Evolutionary conservation across 2,888 invertebrate genomes (phyloP).

Genomic region (Pristionchus maxplancki): DNA sequence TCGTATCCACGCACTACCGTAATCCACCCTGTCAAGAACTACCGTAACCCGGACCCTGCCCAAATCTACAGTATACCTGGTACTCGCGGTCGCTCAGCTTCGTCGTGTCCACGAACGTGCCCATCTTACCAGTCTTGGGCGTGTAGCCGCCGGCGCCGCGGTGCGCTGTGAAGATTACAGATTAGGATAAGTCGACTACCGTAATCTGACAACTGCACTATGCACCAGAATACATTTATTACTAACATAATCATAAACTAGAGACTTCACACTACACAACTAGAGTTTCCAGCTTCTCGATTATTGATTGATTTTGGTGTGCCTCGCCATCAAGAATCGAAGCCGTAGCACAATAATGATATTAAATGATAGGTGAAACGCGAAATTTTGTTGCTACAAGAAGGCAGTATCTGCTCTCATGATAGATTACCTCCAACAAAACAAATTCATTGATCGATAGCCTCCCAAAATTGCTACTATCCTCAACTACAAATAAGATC

Average conservation of each 20-base stretch:
- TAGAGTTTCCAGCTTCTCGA: too few species aligned
- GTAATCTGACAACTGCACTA: not conserved
- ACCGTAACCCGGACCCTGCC: not conserved
- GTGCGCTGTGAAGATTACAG: not conserved
- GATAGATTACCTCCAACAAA: not conserved
- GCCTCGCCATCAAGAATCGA: too few species aligned
- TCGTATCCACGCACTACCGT: not conserved
- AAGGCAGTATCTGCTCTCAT: too few species aligned
- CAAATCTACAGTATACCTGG: not conserved
- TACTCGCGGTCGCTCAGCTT: constrained; percentile 40
- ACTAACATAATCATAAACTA: too few species aligned
- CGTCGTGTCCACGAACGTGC: constrained; percentile 36
- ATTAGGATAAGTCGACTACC: not conserved
- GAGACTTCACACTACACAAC: too few species aligned
- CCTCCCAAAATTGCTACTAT: too few species aligned
- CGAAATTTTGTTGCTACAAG: too few species aligned
- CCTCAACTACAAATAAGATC: too few species aligned
- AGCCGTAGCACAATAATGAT: too few species aligned
- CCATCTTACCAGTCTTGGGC: constrained; percentile 33
- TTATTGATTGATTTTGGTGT: too few species aligned
- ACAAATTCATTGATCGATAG: not conserved
- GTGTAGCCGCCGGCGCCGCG: constrained; percentile 45
- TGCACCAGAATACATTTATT: too few species aligned
- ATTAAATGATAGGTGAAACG: too few species aligned
- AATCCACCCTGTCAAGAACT: not conserved